Conservation (phyloP, 2,113 vertebrate genomes). For the Strix uralensis region DNA sequence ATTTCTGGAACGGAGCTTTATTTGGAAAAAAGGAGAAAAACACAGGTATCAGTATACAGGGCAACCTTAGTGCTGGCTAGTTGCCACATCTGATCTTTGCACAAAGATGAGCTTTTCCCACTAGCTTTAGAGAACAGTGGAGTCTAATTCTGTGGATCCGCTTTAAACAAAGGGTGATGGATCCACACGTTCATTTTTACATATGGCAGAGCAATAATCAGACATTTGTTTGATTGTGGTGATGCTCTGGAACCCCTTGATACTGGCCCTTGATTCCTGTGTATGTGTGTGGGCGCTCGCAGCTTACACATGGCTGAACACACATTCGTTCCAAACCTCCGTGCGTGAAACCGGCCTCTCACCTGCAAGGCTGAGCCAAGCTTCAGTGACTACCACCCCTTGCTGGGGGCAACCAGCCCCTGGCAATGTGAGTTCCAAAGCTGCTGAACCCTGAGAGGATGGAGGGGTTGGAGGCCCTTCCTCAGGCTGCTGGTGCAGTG, state of each 20-base stretch:
- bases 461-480: background rate
- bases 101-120: background rate
- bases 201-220: background rate
- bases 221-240: background rate
- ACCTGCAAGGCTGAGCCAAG: background rate
- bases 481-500: background rate
- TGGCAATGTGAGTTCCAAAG: background rate
- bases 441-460: background rate
- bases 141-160: background rate
- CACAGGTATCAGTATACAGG: fast-evolving
- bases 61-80: background rate
- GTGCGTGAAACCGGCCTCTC: background rate
- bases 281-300: fast-evolving
- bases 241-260: background rate
- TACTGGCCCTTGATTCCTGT: background rate
- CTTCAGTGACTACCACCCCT: background rate
- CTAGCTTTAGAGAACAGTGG: background rate
- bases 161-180: background rate
- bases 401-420: fast-evolving
- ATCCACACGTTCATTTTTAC: background rate
- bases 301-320: background rate
- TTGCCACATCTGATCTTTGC: background rate
- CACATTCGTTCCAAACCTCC: background rate
- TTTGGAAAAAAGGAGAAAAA: background rate
- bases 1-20: background rate